phyloP scores from a whole-genome alignment of 2,113 vertebrate genomes.

The Brienomyrus brachyistius region DNA sequence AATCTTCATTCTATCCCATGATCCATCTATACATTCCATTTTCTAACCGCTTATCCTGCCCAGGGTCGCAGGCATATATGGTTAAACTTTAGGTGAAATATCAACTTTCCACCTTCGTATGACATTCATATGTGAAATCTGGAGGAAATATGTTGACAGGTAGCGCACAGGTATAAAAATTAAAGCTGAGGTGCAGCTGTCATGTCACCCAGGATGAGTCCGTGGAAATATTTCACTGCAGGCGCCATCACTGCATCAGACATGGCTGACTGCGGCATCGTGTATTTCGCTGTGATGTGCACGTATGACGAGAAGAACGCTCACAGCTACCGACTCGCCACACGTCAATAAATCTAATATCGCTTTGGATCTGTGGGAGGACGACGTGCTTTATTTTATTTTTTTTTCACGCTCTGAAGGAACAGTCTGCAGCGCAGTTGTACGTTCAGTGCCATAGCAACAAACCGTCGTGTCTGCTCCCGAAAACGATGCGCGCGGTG shows the following conservation, averaged over 20 bases:
- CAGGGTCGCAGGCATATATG: not conserved
- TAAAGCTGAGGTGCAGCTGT: not conserved
- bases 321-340: not conserved
- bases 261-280: not conserved
- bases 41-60: not conserved
- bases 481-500: not conserved
- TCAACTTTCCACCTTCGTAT: not conserved
- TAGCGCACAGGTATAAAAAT: not conserved
- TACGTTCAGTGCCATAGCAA: not conserved
- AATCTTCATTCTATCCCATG: not conserved
- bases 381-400: not conserved
- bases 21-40: not conserved
- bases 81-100: not conserved
- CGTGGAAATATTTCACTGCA: not conserved
- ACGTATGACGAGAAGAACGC: not conserved
- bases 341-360: not conserved
- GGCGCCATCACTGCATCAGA: not conserved
- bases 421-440: not conserved
- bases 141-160: not conserved
- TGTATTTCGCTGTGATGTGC: not conserved
- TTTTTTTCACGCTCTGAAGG: not conserved
- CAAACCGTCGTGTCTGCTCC: not conserved
- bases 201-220: not conserved
- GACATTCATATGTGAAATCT: not conserved
- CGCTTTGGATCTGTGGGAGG: not conserved